Evolutionary conservation across 2,888 invertebrate genomes (phyloP).

Genomic region (Catocala sponsa): DNA sequence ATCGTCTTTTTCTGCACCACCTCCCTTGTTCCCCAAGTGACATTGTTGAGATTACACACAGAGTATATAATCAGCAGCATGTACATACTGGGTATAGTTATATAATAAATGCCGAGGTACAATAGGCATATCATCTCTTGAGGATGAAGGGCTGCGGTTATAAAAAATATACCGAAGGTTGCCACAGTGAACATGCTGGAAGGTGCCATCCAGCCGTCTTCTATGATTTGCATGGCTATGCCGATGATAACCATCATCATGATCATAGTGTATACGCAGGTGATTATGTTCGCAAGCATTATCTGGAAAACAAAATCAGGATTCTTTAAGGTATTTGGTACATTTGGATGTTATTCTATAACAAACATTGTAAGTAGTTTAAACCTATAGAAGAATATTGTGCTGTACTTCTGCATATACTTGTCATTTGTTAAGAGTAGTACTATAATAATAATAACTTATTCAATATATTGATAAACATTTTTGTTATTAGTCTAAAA

Average conservation of each 20-base stretch:
- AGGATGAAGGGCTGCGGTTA: slow-evolving; percentile 92
- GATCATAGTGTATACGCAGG: slow-evolving; percentile 93
- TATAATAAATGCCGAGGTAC: slow-evolving; percentile 92
- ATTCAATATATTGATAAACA: too few species aligned
- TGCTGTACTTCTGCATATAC: too few species aligned
- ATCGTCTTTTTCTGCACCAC: slow-evolving; percentile 83
- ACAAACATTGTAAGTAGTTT: too few species aligned
- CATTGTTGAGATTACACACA: slow-evolving; percentile 96
- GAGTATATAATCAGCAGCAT: slow-evolving; percentile 97
- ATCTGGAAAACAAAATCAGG: too few species aligned
- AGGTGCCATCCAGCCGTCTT: slow-evolving; percentile 94
- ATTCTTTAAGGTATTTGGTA: too few species aligned
- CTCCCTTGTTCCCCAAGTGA: slow-evolving; percentile 98
- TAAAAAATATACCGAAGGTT: slow-evolving; percentile 90
- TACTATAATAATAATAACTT: too few species aligned
- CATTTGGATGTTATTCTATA: too few species aligned
- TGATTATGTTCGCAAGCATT: slow-evolving; percentile 91
- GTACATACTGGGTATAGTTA: slow-evolving; percentile 98
- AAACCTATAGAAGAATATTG: too few species aligned
- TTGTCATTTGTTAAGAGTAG: too few species aligned
- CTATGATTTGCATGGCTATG: slow-evolving; percentile 92
- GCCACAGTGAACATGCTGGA: slow-evolving; percentile 95
- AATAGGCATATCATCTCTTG: slow-evolving; percentile 92
- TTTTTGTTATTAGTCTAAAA: too few species aligned
- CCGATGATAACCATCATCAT: slow-evolving; percentile 96